Conservation (phyloP, 2,888 invertebrate species). For the Abscondita cerata region DNA sequence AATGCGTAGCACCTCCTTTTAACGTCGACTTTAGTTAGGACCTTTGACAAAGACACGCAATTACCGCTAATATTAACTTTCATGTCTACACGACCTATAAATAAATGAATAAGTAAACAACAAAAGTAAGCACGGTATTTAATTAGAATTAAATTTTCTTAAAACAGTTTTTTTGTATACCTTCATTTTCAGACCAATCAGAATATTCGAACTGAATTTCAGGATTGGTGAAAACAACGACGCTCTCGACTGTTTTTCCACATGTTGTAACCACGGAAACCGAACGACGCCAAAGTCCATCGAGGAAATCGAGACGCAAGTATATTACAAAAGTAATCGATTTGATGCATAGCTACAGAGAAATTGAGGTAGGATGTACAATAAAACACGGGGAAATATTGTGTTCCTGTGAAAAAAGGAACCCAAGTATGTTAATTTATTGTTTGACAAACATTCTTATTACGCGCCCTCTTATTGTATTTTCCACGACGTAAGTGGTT, state of each 20-base stretch:
- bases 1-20: conserved; percentile 5
- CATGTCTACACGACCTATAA: neutral
- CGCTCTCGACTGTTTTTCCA: conserved; percentile 8
- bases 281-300: conserved; percentile 18
- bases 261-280: conserved; percentile 29
- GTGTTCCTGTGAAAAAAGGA: too few species aligned
- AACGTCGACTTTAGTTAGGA: neutral
- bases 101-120: neutral
- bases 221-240: conserved; percentile 5
- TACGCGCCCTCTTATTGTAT: too few species aligned
- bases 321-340: conserved; percentile 22
- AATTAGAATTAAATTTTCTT: neutral
- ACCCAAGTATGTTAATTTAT: too few species aligned
- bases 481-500: too few species aligned
- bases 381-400: neutral
- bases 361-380: conserved; percentile 22
- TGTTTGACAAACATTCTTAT: too few species aligned
- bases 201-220: neutral
- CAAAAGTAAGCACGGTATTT: neutral
- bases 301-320: conserved; percentile 9
- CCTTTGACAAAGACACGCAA: too few species aligned
- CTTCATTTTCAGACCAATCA: neutral
- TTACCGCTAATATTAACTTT: neutral
- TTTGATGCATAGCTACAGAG: conserved; percentile 20
- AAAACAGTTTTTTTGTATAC: neutral